Percentiles rank a stretch among this genome's conserved stretches.
phyloP scores from a whole-genome alignment of 1,140 invertebrate genomes.

The Leptopilina clavipes region DNA sequence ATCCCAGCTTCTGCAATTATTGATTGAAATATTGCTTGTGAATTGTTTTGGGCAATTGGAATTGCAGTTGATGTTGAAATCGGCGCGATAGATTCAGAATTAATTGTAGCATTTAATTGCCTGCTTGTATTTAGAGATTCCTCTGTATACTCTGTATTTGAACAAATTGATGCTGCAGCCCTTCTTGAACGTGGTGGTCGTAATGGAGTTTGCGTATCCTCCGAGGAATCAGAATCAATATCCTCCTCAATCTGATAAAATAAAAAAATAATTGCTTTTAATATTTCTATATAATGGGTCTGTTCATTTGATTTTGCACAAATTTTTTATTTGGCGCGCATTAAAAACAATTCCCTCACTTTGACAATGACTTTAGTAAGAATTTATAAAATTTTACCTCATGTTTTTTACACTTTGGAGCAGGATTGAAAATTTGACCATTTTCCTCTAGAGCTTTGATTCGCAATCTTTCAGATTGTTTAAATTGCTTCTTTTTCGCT shows the following conservation, averaged over 20 bases:
- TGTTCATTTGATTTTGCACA: too few relatives aligned
- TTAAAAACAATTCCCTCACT: too few relatives aligned
- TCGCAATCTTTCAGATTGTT: not conserved
- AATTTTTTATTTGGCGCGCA: too few relatives aligned
- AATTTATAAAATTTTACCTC: not conserved
- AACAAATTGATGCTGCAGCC: not conserved
- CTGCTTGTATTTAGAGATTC: not conserved
- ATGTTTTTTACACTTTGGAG: not conserved
- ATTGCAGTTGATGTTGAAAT: too few relatives aligned
- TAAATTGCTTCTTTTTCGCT: not conserved
- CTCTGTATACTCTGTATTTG: not conserved
- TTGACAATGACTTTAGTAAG: too few relatives aligned
- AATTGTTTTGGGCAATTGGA: not conserved
- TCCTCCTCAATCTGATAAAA: not conserved
- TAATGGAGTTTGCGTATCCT: not conserved
- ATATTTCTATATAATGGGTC: too few relatives aligned
- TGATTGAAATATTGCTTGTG: not conserved
- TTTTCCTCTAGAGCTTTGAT: not conserved
- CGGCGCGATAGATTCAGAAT: not conserved
- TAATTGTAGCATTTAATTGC: not conserved
- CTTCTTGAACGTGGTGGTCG: not conserved
- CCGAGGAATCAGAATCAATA: too few relatives aligned
- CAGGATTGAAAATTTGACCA: not conserved
- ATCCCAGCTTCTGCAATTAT: not conserved
- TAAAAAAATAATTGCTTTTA: too few relatives aligned